Conservation (phyloP, 2,113 vertebrate species). For the Tragelaphus imberbis region DNA sequence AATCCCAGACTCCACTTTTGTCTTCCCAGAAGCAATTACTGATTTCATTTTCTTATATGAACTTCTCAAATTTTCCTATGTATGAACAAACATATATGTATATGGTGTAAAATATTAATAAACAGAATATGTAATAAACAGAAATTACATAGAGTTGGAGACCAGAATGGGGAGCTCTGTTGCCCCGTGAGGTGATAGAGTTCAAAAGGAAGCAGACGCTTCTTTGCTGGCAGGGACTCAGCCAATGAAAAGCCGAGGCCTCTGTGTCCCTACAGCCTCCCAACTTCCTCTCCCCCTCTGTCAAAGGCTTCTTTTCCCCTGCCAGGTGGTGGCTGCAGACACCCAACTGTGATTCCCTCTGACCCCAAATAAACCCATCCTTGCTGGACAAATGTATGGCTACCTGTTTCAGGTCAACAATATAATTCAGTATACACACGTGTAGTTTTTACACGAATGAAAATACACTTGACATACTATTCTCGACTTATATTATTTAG, state of each 20-base stretch:
- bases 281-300: background rate
- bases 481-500: background rate
- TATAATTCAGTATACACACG: background rate
- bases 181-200: background rate
- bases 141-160: background rate
- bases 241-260: background rate
- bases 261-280: background rate
- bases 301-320: background rate
- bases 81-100: background rate
- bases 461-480: background rate
- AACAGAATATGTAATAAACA: background rate
- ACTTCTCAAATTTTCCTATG: background rate
- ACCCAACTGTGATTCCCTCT: background rate
- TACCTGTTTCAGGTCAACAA: background rate
- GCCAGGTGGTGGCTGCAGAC: background rate
- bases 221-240: background rate
- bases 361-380: background rate
- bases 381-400: background rate
- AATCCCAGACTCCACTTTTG: background rate
- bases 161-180: background rate
- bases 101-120: background rate
- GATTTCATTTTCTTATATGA: slow-evolving; percentile 9
- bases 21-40: slow-evolving; percentile 2
- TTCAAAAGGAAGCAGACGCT: background rate
- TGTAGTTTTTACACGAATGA: background rate